Conservation (phyloP, 2,113 vertebrate species). For the Burhinus bistriatus region DNA sequence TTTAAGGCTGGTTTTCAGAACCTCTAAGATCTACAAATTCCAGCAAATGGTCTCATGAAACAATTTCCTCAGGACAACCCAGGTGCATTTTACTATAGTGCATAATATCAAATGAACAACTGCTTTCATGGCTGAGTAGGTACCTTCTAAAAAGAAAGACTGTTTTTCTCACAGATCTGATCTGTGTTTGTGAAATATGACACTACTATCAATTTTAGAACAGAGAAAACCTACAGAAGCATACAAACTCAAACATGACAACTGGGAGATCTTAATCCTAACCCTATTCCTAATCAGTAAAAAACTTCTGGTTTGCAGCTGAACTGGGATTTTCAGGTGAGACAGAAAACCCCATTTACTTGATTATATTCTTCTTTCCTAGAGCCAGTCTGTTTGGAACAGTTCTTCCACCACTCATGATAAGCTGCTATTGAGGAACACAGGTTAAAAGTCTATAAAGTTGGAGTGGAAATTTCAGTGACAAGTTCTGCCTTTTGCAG, state of each 20-base stretch:
- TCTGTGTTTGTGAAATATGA: background rate
- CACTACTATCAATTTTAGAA: background rate
- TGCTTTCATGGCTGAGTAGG: background rate
- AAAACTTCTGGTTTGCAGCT: background rate
- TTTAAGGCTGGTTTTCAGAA: background rate
- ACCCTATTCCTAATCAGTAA: background rate
- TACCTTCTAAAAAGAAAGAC: background rate
- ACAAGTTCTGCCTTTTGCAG: background rate
- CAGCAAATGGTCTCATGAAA: background rate
- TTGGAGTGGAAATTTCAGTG: background rate
- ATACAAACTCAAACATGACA: background rate
- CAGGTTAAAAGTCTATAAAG: background rate
- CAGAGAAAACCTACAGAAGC: background rate
- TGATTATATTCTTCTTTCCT: background rate
- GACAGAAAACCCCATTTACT: background rate
- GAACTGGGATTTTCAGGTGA: background rate
- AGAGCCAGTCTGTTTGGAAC: background rate
- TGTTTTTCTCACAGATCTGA: background rate
- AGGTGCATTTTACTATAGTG: background rate
- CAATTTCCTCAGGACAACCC: background rate
- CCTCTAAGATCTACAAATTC: background rate
- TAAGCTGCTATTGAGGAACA: background rate
- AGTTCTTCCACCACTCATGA: background rate
- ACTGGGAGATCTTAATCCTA: background rate
- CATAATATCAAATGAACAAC: background rate